Base-by-base conservation (phyloP, 2,113 vertebrate species). In the Alces alces region DNA sequence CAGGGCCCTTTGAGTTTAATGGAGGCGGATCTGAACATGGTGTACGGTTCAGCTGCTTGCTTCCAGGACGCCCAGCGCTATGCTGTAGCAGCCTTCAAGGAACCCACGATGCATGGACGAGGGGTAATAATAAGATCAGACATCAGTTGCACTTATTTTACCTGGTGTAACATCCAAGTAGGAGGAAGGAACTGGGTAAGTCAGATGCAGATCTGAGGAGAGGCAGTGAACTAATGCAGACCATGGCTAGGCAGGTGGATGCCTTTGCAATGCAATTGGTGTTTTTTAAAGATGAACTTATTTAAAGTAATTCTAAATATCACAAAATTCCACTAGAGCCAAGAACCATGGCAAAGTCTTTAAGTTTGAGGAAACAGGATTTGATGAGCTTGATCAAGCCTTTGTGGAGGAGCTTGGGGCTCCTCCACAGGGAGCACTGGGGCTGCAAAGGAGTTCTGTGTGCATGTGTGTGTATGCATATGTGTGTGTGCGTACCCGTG, bases 41-140 rank as follows among this genome's bases (percentile, higher is more conserved):
- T 0, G 36, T 45, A 23, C 2, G 6, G 33, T 13, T 91, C 3
- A 1, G 3, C 7, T 11, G 5, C 3, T 4, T 8, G 23, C 25
- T 3, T 28, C 1, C 6, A 0, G 9, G 1, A 23, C 3, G 16
- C 58, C 78, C 19, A 7, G 64, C 7, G 10, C 60, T 8, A 33
- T 27, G 43, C 45, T 11, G 0, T 0, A 3, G 5, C 50, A 10
- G 1, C 19, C 27, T 15, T 39, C 15, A 36, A 11, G 21, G 45
- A 13, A 16, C 60, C 36, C 25, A 15, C 0, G 0, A 4, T 4
- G 15, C 3, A 0, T 9, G 2, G 28, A 19, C 17, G 2, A 0
- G 25, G 33, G 43, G 52, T 17, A 14, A 28, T 13, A 21, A 50
- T 2, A 7, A 33, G 36, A 33, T 50, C 70, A 50, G 39, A 28